These are phyloP conservation scores for Anoplolepis gracilipes DNA, from an alignment of 1,140 invertebrate species.

Conservation along the genomic window DNA sequence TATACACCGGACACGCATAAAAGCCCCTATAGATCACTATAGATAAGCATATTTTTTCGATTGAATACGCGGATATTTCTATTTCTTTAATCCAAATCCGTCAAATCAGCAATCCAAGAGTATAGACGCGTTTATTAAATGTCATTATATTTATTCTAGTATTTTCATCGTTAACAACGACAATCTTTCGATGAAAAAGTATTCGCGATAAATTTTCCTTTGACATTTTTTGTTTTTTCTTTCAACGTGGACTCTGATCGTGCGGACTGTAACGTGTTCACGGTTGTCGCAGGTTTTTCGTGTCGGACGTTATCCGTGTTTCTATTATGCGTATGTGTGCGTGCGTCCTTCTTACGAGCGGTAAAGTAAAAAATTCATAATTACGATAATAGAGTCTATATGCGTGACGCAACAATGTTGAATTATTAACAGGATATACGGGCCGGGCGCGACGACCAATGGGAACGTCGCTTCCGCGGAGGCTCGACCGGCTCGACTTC, in stretches of 20 bases:
- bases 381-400: not conserved
- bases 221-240: not conserved
- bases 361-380: constrained; percentile 6
- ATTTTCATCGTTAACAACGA: too few species aligned
- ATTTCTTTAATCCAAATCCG: not conserved
- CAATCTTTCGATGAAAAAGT: not conserved
- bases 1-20: not conserved
- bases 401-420: constrained; percentile 20
- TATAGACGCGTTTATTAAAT: not conserved
- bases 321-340: too few species aligned
- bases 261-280: not conserved
- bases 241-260: not conserved
- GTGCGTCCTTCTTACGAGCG: not conserved
- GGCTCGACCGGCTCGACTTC: constrained; percentile 64
- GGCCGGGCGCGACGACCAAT: constrained; percentile 46
- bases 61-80: not conserved
- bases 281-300: not conserved
- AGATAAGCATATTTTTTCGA: not conserved
- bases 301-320: not conserved
- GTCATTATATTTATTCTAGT: not conserved
- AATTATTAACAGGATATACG: constrained; percentile 34
- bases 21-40: not conserved
- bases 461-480: constrained; percentile 39
- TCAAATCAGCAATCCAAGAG: not conserved
- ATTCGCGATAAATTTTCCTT: not conserved